A percentile compares a stretch with the other conserved stretches of the same genome.
Evolutionary conservation across 2,113 vertebrate genomes (phyloP).

Genomic region (Callorhinus ursinus): DNA sequence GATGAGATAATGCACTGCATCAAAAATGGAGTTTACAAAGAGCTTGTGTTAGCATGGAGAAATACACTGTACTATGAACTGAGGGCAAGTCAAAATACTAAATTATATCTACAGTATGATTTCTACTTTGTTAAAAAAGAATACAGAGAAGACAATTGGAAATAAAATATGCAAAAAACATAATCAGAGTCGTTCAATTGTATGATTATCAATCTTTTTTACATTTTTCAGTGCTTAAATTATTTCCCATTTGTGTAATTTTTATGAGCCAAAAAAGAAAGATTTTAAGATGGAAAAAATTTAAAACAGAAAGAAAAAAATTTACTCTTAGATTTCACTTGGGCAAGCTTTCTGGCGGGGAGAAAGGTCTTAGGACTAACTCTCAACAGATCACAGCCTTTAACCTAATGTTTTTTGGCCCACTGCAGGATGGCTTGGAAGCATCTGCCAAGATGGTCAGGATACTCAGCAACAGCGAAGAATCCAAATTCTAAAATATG

Average conservation of each 20-base stretch:
- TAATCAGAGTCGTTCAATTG: background rate
- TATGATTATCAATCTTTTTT: slow-evolving; percentile 27
- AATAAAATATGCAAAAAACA: slow-evolving; percentile 5
- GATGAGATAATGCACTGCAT: background rate
- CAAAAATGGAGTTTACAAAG: background rate
- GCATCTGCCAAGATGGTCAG: background rate
- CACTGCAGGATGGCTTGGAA: background rate
- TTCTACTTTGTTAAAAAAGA: slow-evolving; percentile 5
- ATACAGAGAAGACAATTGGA: background rate
- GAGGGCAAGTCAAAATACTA: background rate
- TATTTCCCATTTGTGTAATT: slow-evolving; percentile 39
- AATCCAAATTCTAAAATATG: background rate
- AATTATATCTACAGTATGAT: background rate
- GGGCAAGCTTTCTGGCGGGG: background rate
- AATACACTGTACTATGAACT: background rate
- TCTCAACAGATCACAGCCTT: background rate
- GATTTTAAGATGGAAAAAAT: slow-evolving; percentile 44
- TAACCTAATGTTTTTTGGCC: background rate
- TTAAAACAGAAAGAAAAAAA: slow-evolving; percentile 24
- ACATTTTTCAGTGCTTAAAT: slow-evolving; percentile 44
- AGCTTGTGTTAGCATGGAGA: background rate
- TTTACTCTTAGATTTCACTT: background rate
- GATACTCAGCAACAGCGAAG: background rate
- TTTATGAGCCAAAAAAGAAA: slow-evolving; percentile 29
- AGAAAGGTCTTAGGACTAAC: background rate